A percentile compares a stretch with the other conserved stretches of the same genome.
Conservation (phyloP, 2,888 invertebrate species). For the Xestia ashworthii region DNA sequence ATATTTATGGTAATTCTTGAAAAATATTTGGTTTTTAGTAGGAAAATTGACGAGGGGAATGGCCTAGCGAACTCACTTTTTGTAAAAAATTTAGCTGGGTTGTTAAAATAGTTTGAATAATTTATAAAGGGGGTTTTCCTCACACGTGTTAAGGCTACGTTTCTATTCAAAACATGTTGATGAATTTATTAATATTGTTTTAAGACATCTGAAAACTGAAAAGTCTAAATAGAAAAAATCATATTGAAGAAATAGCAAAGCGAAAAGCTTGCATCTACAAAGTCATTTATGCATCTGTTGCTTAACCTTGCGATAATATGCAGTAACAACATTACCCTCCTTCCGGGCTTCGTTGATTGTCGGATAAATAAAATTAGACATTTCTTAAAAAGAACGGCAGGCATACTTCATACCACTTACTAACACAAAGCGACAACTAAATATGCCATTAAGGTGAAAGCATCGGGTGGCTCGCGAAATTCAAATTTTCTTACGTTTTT, state of each 20-base stretch:
- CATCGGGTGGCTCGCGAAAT: too few species aligned
- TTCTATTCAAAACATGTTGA: not conserved
- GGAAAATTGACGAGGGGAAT: constrained; percentile 9
- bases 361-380: not conserved
- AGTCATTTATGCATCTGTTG: not conserved
- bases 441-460: too few species aligned
- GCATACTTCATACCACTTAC: too few species aligned
- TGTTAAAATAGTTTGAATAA: not conserved
- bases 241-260: too few species aligned
- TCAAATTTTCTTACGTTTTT: too few species aligned
- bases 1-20: constrained; percentile 43
- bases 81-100: not conserved
- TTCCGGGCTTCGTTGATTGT: not conserved
- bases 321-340: not conserved
- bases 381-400: too few species aligned
- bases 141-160: not conserved
- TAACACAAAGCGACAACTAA: not conserved
- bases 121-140: not conserved
- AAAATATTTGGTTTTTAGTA: constrained; percentile 24
- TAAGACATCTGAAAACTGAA: not conserved
- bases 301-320: not conserved
- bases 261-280: not conserved
- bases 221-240: not conserved
- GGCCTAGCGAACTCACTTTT: not conserved
- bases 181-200: not conserved